phyloP scores from a whole-genome alignment of 1,140 invertebrate genomes.

The Brachystomella parvula region DNA sequence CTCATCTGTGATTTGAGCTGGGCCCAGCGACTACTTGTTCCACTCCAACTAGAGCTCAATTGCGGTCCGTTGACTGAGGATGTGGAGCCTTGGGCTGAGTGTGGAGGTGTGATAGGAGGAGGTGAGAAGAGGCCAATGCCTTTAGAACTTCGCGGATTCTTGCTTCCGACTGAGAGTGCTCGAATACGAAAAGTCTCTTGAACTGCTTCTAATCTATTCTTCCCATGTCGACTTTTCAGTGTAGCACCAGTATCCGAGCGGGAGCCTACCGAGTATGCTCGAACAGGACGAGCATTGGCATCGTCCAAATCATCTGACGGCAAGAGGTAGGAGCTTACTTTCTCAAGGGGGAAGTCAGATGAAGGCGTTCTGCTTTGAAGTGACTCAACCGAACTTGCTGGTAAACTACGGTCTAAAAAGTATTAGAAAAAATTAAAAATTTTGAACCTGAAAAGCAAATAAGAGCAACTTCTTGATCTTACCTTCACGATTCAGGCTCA shows the following conservation, averaged over 20 bases:
- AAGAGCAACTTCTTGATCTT: slow-evolving; percentile 7
- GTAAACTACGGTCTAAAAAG: slow-evolving; percentile 45
- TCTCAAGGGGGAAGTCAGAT: slow-evolving; percentile 55
- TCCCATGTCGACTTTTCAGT: slow-evolving; percentile 26
- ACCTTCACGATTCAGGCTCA: slow-evolving; percentile 36
- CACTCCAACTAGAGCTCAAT: slow-evolving; percentile 33
- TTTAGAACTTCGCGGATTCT: slow-evolving; percentile 7
- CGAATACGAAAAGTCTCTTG: slow-evolving; percentile 24
- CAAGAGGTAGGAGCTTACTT: slow-evolving; percentile 55
- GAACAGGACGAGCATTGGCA: slow-evolving; percentile 51
- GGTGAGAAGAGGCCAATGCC: not conserved
- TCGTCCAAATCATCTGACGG: slow-evolving; percentile 51
- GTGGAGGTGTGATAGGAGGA: not conserved
- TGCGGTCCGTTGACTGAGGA: slow-evolving; percentile 6
- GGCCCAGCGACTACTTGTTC: slow-evolving; percentile 32
- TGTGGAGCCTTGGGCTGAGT: not conserved
- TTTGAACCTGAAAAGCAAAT: not conserved
- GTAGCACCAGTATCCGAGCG: slow-evolving; percentile 49
- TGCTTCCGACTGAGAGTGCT: slow-evolving; percentile 31
- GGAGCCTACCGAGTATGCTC: slow-evolving; percentile 81
- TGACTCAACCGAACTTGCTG: slow-evolving; percentile 54
- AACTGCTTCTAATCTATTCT: slow-evolving; percentile 33
- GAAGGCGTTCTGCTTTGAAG: slow-evolving; percentile 64
- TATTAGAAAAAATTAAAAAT: not conserved
- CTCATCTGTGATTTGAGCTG: slow-evolving; percentile 16